A percentile compares a stretch with the other conserved stretches of the same genome.
Conservation (phyloP, 2,797 vertebrate genomes). For the Phalloptychus januarius region DNA sequence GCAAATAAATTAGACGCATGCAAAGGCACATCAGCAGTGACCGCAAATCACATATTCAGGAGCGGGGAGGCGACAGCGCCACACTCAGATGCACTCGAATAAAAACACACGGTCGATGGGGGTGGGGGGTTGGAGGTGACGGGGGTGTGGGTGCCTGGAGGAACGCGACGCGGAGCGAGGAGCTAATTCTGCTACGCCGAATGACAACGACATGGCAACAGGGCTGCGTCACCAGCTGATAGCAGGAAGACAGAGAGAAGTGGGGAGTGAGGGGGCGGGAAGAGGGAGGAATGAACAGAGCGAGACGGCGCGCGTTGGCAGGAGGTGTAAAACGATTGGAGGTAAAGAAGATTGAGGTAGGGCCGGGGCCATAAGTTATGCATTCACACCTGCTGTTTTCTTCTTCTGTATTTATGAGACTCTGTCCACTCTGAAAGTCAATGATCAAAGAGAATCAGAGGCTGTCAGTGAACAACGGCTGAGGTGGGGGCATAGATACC, state of each 20-base stretch:
- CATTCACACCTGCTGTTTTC: slow-evolving; percentile 70
- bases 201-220: slow-evolving; percentile 77
- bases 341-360: slow-evolving; percentile 62
- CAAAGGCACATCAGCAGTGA: slow-evolving; percentile 29
- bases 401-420: slow-evolving; percentile 69
- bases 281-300: slow-evolving; percentile 22
- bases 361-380: slow-evolving; percentile 61
- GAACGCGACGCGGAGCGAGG: slow-evolving; percentile 24
- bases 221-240: slow-evolving; percentile 71
- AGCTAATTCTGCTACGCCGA: slow-evolving; percentile 71
- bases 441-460: slow-evolving; percentile 73
- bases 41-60: slow-evolving; percentile 52
- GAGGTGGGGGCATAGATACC: slow-evolving; percentile 27
- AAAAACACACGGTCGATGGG: slow-evolving; percentile 4
- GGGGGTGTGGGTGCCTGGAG: background rate
- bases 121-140: background rate
- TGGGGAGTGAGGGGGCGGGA: slow-evolving; percentile 14
- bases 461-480: slow-evolving; percentile 32
- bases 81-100: slow-evolving; percentile 16
- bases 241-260: slow-evolving; percentile 47
- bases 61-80: slow-evolving; percentile 28
- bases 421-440: slow-evolving; percentile 63
- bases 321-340: slow-evolving; percentile 41
- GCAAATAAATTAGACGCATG: slow-evolving; percentile 65
- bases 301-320: slow-evolving; percentile 29